Evolutionary conservation across 2,113 vertebrate species (phyloP), one percentile per base, ranked within the genome.

Genomic region (Pygoscelis adeliae): DNA sequence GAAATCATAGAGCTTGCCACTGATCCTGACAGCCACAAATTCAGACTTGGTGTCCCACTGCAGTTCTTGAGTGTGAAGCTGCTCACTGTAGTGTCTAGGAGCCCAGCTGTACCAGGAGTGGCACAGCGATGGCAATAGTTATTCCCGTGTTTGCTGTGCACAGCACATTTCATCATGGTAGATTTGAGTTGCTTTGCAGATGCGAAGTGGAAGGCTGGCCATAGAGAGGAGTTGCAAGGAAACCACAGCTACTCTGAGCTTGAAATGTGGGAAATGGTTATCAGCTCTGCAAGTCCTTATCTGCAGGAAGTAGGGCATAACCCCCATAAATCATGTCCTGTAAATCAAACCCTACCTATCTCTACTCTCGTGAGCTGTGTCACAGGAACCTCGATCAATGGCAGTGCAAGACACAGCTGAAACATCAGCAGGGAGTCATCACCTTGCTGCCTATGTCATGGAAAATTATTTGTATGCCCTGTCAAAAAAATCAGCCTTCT

Each of bases 81-180:
- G 5, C 58, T 8, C 9, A 3, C 29, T 6, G 15, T 2, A 13
- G 22, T 4, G 15, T 11, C n/a, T 15, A 5, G 29, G 29, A 72
- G 46, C 46, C 14, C 29, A 12, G 53, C 46, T 5, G 26, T 29
- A 8, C 23, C 47, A 3, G 20, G n/a, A 18, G 32, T 2, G 9
- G n/a, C 40, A 13, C 12, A 2, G 56, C 0, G 0, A 34, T 25
- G 53, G n/a, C 19, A 6, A 4, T 5, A 8, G 29, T 14, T 34
- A 7, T 5, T 59, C 14, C 36, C 0, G 0, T 14, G 10, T 11
- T 30, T 13, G 17, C 23, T 21, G 17, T 10, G 12, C 17, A 7
- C 27, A 83, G 46, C 21, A 27, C 6, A 0, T 4, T 6, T 17
- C 20, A 46, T 26, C 17, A 32, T 5, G 1, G 11, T 15, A 34